phyloP scores from a whole-genome alignment of 2,888 invertebrate species.

The Cerastis leucographa region DNA sequence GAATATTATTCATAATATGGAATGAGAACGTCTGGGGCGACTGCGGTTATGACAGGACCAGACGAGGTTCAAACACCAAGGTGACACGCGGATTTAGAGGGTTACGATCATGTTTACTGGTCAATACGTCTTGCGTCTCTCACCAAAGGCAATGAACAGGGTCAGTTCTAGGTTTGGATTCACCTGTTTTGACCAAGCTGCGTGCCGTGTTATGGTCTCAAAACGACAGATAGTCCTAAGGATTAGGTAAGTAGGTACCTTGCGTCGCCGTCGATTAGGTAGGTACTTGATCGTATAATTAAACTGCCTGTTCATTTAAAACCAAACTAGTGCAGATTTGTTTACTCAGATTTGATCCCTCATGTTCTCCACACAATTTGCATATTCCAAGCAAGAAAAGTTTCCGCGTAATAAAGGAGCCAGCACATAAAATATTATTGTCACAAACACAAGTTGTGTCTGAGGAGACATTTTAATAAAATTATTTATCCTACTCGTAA shows the following conservation, averaged over 20 bases:
- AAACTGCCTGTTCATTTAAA: neutral
- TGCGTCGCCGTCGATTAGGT: neutral
- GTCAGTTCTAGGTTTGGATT: neutral
- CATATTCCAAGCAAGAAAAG: conserved; percentile 4
- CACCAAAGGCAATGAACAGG: neutral
- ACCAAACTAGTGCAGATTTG: neutral
- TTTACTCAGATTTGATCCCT: neutral
- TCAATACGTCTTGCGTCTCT: neutral
- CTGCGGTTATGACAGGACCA: conserved; percentile 63
- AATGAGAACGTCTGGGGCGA: conserved; percentile 77
- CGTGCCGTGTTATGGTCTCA: neutral
- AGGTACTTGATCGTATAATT: neutral
- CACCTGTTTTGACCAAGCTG: neutral
- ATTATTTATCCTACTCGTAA: conserved; percentile 44
- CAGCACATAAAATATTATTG: conserved; percentile 40
- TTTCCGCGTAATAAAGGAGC: conserved; percentile 33
- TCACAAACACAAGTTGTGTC: conserved; percentile 10
- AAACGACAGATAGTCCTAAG: neutral
- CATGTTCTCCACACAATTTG: neutral
- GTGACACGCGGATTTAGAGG: conserved; percentile 42
- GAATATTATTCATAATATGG: conserved; percentile 78
- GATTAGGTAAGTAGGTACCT: neutral
- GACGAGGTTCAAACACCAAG: conserved; percentile 49
- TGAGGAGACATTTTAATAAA: conserved; percentile 27
- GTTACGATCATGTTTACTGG: neutral